Evolutionary conservation across 2,797 vertebrate species (phyloP).

Genomic region (Prionace glauca): DNA sequence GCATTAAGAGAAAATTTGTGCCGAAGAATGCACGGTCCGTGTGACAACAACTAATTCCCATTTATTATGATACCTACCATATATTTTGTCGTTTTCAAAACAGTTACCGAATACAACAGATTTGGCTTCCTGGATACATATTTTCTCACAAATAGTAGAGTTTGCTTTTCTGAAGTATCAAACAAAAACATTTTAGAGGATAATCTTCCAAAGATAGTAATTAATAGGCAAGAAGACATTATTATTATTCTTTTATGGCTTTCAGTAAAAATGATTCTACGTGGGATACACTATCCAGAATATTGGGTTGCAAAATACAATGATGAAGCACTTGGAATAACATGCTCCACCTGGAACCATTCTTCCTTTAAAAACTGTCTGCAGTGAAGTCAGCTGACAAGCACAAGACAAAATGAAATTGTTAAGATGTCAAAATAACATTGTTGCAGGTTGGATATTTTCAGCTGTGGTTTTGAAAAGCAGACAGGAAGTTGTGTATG

Average conservation of each 20-base stretch:
- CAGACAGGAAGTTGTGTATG: neutral
- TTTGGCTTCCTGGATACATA: neutral
- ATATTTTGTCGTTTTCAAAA: neutral
- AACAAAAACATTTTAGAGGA: neutral
- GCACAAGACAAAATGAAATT: neutral
- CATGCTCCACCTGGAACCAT: neutral
- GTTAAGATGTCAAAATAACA: neutral
- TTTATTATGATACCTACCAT: neutral
- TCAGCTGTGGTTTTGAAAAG: neutral
- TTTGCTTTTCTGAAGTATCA: neutral
- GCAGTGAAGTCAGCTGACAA: neutral
- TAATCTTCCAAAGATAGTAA: neutral
- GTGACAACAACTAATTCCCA: neutral
- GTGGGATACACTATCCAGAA: neutral
- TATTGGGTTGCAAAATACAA: constrained; percentile 6
- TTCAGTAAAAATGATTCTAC: neutral
- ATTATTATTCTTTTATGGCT: neutral
- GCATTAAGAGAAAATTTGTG: neutral
- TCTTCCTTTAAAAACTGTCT: neutral
- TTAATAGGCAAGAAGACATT: neutral
- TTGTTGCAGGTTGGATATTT: neutral
- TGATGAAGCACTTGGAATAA: constrained; percentile 13
- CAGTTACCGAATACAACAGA: neutral
- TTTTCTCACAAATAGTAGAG: neutral
- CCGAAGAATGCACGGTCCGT: neutral